Evolutionary conservation across 2,797 vertebrate genomes (phyloP).

Genomic region (Pantherophis vulpinus): DNA sequence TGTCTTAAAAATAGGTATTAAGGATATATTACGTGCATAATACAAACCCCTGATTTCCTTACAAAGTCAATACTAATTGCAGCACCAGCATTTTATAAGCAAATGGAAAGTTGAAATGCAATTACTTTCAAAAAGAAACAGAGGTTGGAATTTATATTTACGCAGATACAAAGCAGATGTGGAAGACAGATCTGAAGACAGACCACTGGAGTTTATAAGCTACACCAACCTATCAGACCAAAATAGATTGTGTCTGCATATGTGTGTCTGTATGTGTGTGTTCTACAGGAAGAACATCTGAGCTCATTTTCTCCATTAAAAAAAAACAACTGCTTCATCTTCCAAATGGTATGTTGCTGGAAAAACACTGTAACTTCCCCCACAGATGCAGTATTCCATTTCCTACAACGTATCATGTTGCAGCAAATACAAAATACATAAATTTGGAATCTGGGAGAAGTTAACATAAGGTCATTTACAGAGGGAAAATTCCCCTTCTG

Average conservation of each 20-base stretch:
- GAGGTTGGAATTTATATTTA: neutral
- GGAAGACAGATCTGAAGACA: neutral
- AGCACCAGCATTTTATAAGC: neutral
- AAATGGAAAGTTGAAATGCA: neutral
- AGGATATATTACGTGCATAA: neutral
- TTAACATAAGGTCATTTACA: neutral
- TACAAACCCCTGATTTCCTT: neutral
- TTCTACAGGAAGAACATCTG: slow-evolving; percentile 16
- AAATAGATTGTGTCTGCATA: neutral
- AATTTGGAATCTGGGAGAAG: neutral
- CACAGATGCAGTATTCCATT: slow-evolving; percentile 8
- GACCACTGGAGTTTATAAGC: neutral
- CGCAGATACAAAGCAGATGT: neutral
- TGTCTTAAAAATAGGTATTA: neutral
- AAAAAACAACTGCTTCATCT: neutral
- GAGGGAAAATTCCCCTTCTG: neutral
- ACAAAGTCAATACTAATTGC: neutral
- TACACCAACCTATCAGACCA: neutral
- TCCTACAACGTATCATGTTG: neutral
- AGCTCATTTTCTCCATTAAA: slow-evolving; percentile 16
- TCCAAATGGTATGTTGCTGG: slow-evolving; percentile 1
- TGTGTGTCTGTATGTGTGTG: neutral
- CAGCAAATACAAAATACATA: neutral
- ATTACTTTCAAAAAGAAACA: neutral
- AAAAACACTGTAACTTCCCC: slow-evolving; percentile 1